These are phyloP conservation scores for Brachionus paranguensis DNA, from an alignment of 1,140 invertebrate genomes.

Conservation along the genomic window DNA sequence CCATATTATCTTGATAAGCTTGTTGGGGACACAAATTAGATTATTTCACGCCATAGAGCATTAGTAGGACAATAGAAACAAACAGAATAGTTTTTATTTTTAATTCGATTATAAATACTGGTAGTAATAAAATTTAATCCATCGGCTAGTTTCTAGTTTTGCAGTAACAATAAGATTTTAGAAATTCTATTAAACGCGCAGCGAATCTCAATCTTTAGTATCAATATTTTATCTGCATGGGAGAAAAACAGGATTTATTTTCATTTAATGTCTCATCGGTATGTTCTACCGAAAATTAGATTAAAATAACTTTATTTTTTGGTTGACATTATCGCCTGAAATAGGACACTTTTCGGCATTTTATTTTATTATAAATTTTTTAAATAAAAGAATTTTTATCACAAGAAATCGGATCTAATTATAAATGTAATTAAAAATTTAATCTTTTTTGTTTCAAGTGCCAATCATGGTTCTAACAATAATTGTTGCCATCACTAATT, in stretches of 20 bases:
- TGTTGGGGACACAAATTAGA: neutral
- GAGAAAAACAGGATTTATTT: neutral
- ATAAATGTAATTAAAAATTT: neutral
- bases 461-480: neutral
- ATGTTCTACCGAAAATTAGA: neutral
- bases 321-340: neutral
- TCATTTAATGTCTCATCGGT: neutral
- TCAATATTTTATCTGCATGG: constrained; percentile 30
- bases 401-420: constrained; percentile 33
- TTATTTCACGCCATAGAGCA: neutral
- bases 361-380: neutral
- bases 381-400: neutral
- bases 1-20: neutral
- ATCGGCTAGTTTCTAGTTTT: neutral
- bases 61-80: neutral
- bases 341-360: constrained; percentile 7
- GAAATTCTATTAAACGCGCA: neutral
- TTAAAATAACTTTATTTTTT: neutral
- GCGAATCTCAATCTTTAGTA: constrained; percentile 27
- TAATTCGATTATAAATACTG: neutral
- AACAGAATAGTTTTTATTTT: neutral
- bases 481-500: neutral
- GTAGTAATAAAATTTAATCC: neutral
- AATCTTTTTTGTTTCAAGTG: neutral
- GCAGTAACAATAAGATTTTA: constrained; percentile 15